Evolutionary conservation across 2,888 invertebrate genomes (phyloP), one percentile per base, ranked within the genome.

Genomic region (Temnothorax ravouxi): DNA sequence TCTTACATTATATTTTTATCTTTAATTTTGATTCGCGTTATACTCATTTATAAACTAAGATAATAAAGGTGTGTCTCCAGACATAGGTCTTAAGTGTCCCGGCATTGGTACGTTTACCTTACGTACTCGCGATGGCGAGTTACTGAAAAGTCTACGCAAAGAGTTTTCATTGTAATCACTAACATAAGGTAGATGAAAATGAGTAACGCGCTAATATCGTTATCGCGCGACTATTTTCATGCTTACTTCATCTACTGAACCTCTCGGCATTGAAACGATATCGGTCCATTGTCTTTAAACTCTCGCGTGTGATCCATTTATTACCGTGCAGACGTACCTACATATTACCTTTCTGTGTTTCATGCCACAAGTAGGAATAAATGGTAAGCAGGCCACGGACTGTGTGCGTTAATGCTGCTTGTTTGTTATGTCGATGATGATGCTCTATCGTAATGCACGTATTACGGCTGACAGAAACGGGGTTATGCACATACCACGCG

Each of bases 341-440:
- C 85, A 82, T 90, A 83, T 80, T 81, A 67, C 84, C 86, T 91
- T 92, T 92, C 89, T 92, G 66, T 94, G 93, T 94, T 94, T 92
- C 93, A 94, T 91, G 94, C 94, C 83, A 91, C 92, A 89, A 84
- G 88, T 92, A 94, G 95, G 94, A 94, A 95, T 91, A 94, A 94
- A 93, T 94, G 94, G 94, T 94, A 92, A 94, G 94, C 87, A 88
- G 88, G 84, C 77, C 86, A 84, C 72, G 80, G 74, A 80, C 71
- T 69, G 76, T 56, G 47, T 62, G 83, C 83, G 75, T 84, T 75
- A 69, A 81, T 54, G 34, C 15, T 75, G 34, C 66, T 88, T 86
- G 74, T 87, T 81, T 85, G 67, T 82, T 79, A 71, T 69, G 74
- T 72, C 80, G 76, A 72, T 56, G 67, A 67, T 41, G 80, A 76